Evolutionary conservation across 2,797 vertebrate species (phyloP), one percentile per base, ranked within the genome.

Genomic region (Morelia viridis): DNA sequence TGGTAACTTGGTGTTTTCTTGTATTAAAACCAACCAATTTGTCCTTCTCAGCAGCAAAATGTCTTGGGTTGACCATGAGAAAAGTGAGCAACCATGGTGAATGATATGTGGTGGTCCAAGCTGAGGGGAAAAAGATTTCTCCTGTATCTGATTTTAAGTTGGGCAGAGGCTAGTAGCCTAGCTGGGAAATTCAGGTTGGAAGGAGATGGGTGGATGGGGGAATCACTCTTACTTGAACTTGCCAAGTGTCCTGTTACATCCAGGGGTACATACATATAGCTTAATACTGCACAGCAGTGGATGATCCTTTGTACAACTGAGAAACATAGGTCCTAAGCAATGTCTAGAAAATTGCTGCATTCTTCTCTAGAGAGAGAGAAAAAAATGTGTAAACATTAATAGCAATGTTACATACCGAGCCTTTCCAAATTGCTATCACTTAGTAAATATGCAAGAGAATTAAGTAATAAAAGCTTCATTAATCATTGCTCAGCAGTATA

Each of bases 361-460:
- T 92, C 91, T 71, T 88, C 68, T 89, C 50, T 10, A 26, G 31
- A 89, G 60, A 31, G 50, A 89, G 57, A 94, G 86, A 89, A 57
- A 93, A 87, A 22, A 58, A n/a, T 3, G 15, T 53, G 53, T 41
- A 93, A 85, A 19, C 35, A 65, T 80, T 89, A 89, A 93, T 93
- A 86, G 7, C 28, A 5, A 90, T 85, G 91, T 50, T 89, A 76
- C 26, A 83, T 76, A 87, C 17, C 12, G 87, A 50, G 50, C 84
- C 28, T 91, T 90, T 93, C 15, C 65, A 94, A 95, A 94, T 93
- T 0, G 46, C 58, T 93, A 88, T 93, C 24, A 64, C 76, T 93
- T 57, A 85, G 89, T 91, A 93, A 91, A 56, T 85, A 62, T 80
- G 88, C 92, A 90, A 89, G 56, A 17, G 53, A 91, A 83, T 65